Evolutionary conservation across 2,888 invertebrate species (phyloP).

Genomic region (Periphyllus acericola): DNA sequence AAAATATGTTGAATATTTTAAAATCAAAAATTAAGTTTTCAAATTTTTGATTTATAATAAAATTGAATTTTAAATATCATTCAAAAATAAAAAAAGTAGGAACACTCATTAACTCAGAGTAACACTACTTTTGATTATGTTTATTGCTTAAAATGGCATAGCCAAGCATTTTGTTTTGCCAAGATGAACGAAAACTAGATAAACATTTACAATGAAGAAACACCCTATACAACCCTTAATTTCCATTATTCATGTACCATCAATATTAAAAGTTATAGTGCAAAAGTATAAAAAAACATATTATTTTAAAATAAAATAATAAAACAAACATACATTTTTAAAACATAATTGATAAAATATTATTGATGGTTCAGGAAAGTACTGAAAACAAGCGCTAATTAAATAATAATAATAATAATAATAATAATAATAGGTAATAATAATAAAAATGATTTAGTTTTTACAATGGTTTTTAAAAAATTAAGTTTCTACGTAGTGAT

Average conservation of each 20-base stretch:
- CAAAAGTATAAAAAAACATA: neutral
- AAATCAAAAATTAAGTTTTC: neutral
- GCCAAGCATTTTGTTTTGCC: constrained; percentile 38
- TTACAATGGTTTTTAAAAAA: constrained; percentile 52
- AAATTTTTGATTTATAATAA: constrained; percentile 12
- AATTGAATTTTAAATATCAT: neutral
- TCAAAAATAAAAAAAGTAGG: constrained; percentile 12
- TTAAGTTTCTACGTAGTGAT: constrained; percentile 58
- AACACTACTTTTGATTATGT: constrained; percentile 20
- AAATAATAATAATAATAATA: constrained; percentile 34
- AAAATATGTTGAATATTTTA: neutral
- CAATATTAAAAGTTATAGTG: neutral
- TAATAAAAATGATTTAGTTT: constrained; percentile 46
- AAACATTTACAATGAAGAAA: constrained; percentile 51
- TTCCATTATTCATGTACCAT: constrained; percentile 35
- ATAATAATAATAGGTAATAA: constrained; percentile 16
- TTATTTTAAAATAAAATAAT: neutral
- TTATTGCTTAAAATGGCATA: constrained; percentile 27
- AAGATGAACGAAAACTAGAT: constrained; percentile 40
- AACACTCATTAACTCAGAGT: constrained; percentile 12
- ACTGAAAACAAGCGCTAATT: constrained; percentile 43
- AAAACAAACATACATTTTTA: neutral
- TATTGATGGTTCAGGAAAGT: constrained; percentile 40
- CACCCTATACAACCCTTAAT: neutral
- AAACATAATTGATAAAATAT: neutral